A percentile compares a stretch with the other conserved stretches of the same genome.
Evolutionary conservation across 2,113 vertebrate genomes (phyloP).

Genomic region (Galbula dea): DNA sequence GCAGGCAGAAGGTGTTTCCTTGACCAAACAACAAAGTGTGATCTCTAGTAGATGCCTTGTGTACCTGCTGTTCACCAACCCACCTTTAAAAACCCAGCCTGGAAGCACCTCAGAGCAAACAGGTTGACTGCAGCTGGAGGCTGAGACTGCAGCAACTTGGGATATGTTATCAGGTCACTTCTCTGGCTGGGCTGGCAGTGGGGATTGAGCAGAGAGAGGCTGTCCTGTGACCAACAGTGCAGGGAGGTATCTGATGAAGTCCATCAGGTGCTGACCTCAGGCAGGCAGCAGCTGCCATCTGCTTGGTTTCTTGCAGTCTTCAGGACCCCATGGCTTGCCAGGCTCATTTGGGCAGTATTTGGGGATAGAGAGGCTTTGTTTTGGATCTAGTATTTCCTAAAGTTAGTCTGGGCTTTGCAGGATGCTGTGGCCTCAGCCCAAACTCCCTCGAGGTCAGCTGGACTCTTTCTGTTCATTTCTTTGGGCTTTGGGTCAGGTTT

Average conservation of each 20-base stretch:
- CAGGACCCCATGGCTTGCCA: background rate
- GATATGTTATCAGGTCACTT: background rate
- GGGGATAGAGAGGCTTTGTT: background rate
- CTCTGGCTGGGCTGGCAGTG: background rate
- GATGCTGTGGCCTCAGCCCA: background rate
- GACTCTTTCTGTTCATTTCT: background rate
- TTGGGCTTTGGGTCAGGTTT: background rate
- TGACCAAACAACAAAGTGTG: background rate
- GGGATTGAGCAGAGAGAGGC: background rate
- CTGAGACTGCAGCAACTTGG: background rate
- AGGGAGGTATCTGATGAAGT: background rate
- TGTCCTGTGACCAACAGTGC: background rate
- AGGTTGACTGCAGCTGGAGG: background rate
- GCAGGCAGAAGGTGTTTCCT: background rate
- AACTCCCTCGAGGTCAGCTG: background rate
- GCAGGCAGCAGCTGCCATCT: background rate
- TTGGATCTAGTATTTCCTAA: constrained; percentile 50
- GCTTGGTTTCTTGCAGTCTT: background rate
- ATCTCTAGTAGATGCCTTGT: background rate
- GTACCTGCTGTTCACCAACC: background rate
- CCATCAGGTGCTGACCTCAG: background rate
- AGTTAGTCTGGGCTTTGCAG: background rate
- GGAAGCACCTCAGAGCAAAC: background rate
- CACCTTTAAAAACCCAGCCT: background rate
- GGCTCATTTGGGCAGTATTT: fast-evolving